A percentile compares a stretch with the other conserved stretches of the same genome.
Conservation (phyloP, 2,113 vertebrate genomes). For the Sprattus sprattus region DNA sequence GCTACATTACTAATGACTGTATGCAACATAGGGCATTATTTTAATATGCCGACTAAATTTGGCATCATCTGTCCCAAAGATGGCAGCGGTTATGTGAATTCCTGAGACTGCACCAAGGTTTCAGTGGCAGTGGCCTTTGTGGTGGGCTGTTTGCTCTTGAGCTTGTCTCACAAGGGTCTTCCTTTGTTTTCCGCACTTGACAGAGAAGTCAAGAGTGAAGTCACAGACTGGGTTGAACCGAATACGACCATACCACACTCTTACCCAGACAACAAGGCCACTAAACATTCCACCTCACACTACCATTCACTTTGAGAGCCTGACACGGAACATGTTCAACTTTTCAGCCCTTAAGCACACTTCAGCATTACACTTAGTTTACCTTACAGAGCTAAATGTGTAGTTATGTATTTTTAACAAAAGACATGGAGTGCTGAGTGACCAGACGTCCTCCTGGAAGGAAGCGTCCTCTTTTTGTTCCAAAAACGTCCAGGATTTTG, state of each 20-base stretch:
- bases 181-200: constrained; percentile 50
- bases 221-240: not conserved
- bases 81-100: constrained; percentile 21
- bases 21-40: not conserved
- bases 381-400: no score
- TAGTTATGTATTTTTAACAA: no score
- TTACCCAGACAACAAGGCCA: constrained; percentile 64
- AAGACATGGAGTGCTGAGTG: no score
- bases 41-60: not conserved
- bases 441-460: no score
- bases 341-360: not conserved
- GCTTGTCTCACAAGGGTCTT: constrained; percentile 39
- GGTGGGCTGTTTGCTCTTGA: constrained; percentile 38
- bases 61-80: not conserved
- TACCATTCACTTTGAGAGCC: not conserved
- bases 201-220: constrained; percentile 23
- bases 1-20: not conserved
- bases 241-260: not conserved
- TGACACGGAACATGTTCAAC: no score
- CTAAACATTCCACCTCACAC: constrained; percentile 46
- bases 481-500: no score
- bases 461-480: no score
- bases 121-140: constrained; percentile 8
- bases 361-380: no score
- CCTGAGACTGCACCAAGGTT: constrained; percentile 24